Evolutionary conservation across 2,888 invertebrate genomes (phyloP).

Genomic region (Melolontha melolontha): DNA sequence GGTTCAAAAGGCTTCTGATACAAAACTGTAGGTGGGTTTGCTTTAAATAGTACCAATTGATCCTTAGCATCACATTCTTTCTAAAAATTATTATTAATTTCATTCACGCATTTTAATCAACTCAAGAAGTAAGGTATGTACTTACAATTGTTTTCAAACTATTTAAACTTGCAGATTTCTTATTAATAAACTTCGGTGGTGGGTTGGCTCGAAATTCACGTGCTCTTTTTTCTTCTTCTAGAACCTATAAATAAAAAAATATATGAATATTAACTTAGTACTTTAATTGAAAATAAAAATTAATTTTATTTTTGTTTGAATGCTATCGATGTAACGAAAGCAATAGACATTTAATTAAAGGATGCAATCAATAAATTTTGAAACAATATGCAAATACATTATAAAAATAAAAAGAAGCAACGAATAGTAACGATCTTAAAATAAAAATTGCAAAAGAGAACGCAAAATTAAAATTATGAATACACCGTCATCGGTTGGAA

Average conservation of each 20-base stretch:
- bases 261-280: conserved; percentile 5
- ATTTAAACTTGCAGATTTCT: conserved; percentile 31
- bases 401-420: too few relatives aligned
- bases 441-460: too few relatives aligned
- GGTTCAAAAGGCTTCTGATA: conserved; percentile 76
- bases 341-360: too few relatives aligned
- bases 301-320: too few relatives aligned
- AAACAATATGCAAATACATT: too few relatives aligned
- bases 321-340: too few relatives aligned
- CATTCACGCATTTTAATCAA: neutral
- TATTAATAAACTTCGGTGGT: conserved; percentile 64
- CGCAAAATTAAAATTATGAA: too few relatives aligned
- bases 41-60: conserved; percentile 69
- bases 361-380: too few relatives aligned
- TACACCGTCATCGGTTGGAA: too few relatives aligned
- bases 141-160: conserved; percentile 45
- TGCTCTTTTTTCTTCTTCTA: conserved; percentile 72
- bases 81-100: conserved; percentile 48
- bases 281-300: too few relatives aligned
- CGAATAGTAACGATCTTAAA: too few relatives aligned
- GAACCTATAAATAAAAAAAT: conserved; percentile 56
- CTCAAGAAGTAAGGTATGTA: neutral
- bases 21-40: conserved; percentile 72
- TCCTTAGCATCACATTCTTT: conserved; percentile 57
- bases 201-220: conserved; percentile 80